A percentile compares a stretch with the other conserved stretches of the same genome.
Evolutionary conservation across 2,797 vertebrate genomes (phyloP).

Genomic region (Pangasius larnaudii): DNA sequence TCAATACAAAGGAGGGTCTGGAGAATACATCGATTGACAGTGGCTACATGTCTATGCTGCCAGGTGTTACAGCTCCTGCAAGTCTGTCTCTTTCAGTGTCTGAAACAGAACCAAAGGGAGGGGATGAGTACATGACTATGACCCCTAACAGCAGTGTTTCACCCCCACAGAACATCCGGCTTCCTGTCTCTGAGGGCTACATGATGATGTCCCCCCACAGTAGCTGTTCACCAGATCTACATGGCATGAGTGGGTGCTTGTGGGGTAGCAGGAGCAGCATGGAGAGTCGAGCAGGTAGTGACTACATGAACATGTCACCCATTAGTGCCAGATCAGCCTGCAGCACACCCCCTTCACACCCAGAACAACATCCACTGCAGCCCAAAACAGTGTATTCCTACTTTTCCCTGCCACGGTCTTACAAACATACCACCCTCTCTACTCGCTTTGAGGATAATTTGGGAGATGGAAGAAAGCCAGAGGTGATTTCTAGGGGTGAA

Average conservation of each 20-base stretch:
- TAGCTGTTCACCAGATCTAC: constrained; percentile 77
- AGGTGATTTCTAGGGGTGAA: constrained; percentile 61
- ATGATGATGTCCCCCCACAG: constrained; percentile 83
- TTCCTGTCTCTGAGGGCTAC: constrained; percentile 76
- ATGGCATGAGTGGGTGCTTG: constrained; percentile 68
- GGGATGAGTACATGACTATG: constrained; percentile 84
- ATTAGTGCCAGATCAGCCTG: constrained; percentile 78
- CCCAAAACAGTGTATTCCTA: constrained; percentile 80
- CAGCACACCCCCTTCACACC: constrained; percentile 76
- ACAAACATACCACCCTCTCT: constrained; percentile 77
- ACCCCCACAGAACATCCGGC: constrained; percentile 76
- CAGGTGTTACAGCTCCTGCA: constrained; percentile 76
- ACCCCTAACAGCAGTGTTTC: constrained; percentile 79
- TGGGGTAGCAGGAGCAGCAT: constrained; percentile 74
- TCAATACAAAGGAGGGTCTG: constrained; percentile 58
- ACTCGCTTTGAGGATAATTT: constrained; percentile 78
- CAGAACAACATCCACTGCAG: constrained; percentile 73
- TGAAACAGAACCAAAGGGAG: constrained; percentile 68
- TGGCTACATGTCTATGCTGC: constrained; percentile 83
- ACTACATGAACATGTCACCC: constrained; percentile 87
- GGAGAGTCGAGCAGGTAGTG: constrained; percentile 72
- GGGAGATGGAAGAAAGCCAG: constrained; percentile 70
- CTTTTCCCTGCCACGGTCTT: constrained; percentile 80
- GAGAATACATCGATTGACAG: constrained; percentile 67
- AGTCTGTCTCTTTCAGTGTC: constrained; percentile 74